phyloP scores from a whole-genome alignment of 2,888 invertebrate genomes.

The Mechanitis messenoides region DNA sequence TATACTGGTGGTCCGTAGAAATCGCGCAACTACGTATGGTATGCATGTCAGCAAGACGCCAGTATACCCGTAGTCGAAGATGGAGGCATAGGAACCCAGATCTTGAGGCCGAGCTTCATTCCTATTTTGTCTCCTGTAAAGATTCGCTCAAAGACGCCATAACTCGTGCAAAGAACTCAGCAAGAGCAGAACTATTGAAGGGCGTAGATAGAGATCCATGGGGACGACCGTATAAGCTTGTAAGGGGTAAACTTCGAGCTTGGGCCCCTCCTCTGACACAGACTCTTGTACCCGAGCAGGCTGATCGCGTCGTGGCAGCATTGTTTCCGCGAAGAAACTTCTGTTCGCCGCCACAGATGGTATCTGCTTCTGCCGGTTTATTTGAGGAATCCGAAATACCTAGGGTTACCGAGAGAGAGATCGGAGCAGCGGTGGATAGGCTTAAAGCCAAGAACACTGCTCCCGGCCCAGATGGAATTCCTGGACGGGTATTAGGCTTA shows the following conservation, averaged over 20 bases:
- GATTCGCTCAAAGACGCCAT: conserved; percentile 12
- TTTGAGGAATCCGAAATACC: no score
- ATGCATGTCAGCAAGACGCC: conserved; percentile 17
- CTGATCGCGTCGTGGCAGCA: conserved; percentile 3
- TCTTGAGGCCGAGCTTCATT: conserved; percentile 5
- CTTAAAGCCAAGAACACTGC: conserved; percentile 15
- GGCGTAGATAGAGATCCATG: conserved; percentile 16
- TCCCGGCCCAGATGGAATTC: conserved; percentile 20
- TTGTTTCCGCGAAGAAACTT: no score
- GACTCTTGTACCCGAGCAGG: conserved; percentile 14
- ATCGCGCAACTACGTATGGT: conserved; percentile 12
- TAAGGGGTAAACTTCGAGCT: conserved; percentile 21
- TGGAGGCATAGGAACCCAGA: conserved; percentile 4
- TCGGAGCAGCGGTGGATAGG: not conserved
- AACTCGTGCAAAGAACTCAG: conserved; percentile 8
- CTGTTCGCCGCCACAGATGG: no score
- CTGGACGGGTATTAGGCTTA: conserved; percentile 15
- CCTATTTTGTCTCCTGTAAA: conserved; percentile 7
- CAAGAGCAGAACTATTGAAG: conserved; percentile 17
- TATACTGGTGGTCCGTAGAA: conserved; percentile 23
- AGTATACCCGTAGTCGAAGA: conserved; percentile 12
- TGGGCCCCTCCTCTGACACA: conserved; percentile 25
- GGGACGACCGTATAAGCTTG: conserved; percentile 23
- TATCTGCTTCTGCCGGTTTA: no score
- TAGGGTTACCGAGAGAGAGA: not conserved